Evolutionary conservation across 1,140 invertebrate genomes (phyloP).

Genomic region (Trichonephila inaurata): DNA sequence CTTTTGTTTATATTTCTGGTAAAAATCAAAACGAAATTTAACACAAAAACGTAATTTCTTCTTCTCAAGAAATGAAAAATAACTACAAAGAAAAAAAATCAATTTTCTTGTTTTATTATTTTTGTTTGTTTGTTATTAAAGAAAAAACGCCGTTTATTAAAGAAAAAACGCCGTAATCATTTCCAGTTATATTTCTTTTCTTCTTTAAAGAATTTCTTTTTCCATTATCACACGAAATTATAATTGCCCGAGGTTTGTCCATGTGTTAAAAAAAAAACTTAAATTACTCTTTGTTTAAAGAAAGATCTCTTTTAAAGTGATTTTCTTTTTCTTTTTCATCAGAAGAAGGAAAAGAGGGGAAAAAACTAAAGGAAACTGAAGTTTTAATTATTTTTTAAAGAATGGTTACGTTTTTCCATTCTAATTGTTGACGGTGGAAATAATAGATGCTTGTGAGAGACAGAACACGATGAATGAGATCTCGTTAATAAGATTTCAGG

Average conservation of each 20-base stretch:
- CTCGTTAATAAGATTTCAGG: constrained; percentile 39
- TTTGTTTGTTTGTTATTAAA: background rate
- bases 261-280: background rate
- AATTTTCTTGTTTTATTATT: constrained; percentile 10
- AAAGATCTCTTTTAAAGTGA: background rate
- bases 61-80: background rate
- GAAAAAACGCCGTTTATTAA: background rate
- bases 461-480: background rate
- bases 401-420: constrained; percentile 30
- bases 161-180: background rate
- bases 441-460: background rate
- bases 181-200: constrained; percentile 1
- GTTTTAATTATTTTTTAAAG: constrained; percentile 52
- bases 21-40: background rate
- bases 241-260: constrained; percentile 4
- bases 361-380: background rate
- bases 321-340: background rate
- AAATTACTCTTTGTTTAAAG: background rate
- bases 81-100: background rate
- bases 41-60: background rate
- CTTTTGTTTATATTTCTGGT: background rate
- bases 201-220: background rate
- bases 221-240: background rate
- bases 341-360: background rate
- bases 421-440: constrained; percentile 1